A percentile compares a stretch with the other conserved stretches of the same genome.
Evolutionary conservation across 2,888 invertebrate species (phyloP).

Genomic region (Ennomos erosarius): DNA sequence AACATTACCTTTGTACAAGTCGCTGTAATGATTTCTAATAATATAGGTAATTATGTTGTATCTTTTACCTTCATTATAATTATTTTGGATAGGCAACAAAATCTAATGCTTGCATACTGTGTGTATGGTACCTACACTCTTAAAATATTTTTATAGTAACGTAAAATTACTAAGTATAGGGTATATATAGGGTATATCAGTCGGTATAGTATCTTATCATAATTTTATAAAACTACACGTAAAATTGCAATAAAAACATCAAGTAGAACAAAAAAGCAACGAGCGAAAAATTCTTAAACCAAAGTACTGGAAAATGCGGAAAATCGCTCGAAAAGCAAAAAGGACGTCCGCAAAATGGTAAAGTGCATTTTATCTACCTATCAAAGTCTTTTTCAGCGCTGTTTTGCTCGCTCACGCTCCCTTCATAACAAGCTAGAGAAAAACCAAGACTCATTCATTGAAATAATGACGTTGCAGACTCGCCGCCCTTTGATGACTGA

Average conservation of each 20-base stretch:
- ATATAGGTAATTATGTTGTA: no score
- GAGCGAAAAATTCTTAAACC: constrained; percentile 29
- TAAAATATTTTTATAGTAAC: no score
- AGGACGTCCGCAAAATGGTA: constrained; percentile 33
- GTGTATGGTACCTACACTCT: no score
- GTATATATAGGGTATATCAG: no score
- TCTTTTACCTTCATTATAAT: no score
- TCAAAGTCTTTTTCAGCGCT: constrained; percentile 30
- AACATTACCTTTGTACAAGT: no score
- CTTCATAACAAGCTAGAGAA: constrained; percentile 52
- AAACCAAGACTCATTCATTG: constrained; percentile 64
- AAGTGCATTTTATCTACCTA: constrained; percentile 41
- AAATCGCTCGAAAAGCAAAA: constrained; percentile 32
- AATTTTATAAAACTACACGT: background rate
- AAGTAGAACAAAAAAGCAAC: constrained; percentile 6
- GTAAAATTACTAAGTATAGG: no score
- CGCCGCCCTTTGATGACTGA: constrained; percentile 25
- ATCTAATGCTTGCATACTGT: no score
- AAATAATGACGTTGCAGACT: constrained; percentile 60
- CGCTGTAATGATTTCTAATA: no score
- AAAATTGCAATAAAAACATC: constrained; percentile 6
- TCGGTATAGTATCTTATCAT: no score
- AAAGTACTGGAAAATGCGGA: constrained; percentile 36
- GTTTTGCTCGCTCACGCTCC: constrained; percentile 42
- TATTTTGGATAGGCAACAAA: no score